phyloP scores from a whole-genome alignment of 2,797 vertebrate species.

The Rousettus madagascariensis region DNA sequence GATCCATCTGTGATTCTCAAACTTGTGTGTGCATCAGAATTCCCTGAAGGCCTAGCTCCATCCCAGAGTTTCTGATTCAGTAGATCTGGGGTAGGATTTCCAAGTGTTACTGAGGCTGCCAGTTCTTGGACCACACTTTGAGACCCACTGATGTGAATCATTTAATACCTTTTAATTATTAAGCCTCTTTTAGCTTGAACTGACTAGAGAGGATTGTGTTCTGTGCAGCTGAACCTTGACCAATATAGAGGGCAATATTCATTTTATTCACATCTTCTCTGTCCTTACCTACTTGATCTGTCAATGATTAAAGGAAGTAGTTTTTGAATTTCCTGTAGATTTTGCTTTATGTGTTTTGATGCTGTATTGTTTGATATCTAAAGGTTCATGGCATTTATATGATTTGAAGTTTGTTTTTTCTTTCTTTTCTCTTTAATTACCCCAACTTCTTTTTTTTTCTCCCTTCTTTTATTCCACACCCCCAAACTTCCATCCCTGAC shows the following conservation, averaged over 20 bases:
- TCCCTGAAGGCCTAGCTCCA: not conserved
- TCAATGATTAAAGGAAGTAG: not conserved
- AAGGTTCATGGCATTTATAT: not conserved
- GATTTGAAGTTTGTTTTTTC: not conserved
- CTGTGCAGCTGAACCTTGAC: not conserved
- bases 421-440: no score
- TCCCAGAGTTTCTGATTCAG: not conserved
- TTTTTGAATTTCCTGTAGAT: not conserved
- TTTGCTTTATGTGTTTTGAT: constrained; percentile 19
- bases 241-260: not conserved
- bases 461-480: no score
- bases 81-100: not conserved
- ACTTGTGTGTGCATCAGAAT: not conserved
- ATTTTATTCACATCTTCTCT: not conserved
- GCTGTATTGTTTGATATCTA: not conserved
- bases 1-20: not conserved
- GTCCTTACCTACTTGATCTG: not conserved
- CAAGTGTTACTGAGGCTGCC: not conserved
- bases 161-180: not conserved
- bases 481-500: no score
- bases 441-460: no score
- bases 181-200: not conserved
- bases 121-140: not conserved
- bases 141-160: not conserved
- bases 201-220: not conserved